Conservation (phyloP, 1,140 invertebrate species). For the Drosophila micromelanica region DNA sequence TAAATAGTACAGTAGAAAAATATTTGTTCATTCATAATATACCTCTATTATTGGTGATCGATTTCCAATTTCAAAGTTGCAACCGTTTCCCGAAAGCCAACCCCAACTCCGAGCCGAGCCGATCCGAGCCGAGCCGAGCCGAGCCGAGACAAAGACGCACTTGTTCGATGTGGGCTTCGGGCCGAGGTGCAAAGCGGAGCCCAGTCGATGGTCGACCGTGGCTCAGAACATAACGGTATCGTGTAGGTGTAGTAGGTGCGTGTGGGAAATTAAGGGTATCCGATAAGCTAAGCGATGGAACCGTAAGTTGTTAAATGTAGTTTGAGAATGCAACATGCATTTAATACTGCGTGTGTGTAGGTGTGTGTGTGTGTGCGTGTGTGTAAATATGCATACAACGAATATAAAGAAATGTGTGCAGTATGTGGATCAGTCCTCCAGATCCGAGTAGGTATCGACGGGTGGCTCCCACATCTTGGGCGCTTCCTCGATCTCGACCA, state of each 20-base stretch:
- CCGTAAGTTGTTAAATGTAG: slow-evolving; percentile 1
- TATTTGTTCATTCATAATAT: too few species aligned
- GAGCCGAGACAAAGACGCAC: not conserved
- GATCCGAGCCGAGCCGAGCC: too few species aligned
- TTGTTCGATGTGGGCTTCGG: slow-evolving; percentile 4
- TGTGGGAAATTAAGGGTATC: not conserved
- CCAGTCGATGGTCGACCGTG: slow-evolving; percentile 2
- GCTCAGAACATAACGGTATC: not conserved
- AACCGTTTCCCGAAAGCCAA: too few species aligned
- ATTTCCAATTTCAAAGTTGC: too few species aligned
- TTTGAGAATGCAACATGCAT: not conserved
- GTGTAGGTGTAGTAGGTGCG: too few species aligned
- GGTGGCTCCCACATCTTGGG: not conserved
- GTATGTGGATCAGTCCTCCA: not conserved
- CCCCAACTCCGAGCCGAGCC: too few species aligned
- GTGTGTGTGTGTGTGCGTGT: not conserved
- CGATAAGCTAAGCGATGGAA: not conserved
- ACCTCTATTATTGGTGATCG: too few species aligned
- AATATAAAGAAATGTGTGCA: too few species aligned
- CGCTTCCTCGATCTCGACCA: not conserved
- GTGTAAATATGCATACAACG: too few species aligned
- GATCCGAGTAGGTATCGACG: slow-evolving; percentile 8
- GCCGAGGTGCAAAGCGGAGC: not conserved
- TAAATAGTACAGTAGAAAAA: too few species aligned
- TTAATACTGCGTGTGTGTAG: too few species aligned